phyloP scores from a whole-genome alignment of 37 sponge, comb jelly and placozoan genomes.

The Hormiphora californensis region DNA sequence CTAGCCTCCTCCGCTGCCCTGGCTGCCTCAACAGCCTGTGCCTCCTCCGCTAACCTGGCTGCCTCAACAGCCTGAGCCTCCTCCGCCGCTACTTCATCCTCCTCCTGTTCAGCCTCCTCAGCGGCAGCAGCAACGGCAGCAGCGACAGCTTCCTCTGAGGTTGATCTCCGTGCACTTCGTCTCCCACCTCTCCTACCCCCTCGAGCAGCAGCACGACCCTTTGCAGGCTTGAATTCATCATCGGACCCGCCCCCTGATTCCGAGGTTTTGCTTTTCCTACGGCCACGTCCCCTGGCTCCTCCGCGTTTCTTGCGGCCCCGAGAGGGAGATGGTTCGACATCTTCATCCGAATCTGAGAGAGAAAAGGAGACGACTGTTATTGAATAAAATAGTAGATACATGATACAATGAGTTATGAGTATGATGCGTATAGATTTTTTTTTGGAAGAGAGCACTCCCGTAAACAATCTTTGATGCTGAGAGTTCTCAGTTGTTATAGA shows the following conservation, averaged over 20 bases:
- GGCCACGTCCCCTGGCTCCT: background rate
- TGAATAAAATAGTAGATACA: too few species aligned
- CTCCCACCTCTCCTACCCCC: background rate
- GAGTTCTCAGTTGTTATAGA: too few species aligned
- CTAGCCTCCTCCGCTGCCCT: background rate
- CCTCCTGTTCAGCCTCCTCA: background rate
- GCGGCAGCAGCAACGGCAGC: background rate
- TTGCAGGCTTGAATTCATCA: background rate
- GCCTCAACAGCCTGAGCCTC: background rate
- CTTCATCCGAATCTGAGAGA: constrained; percentile 22
- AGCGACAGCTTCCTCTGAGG: background rate
- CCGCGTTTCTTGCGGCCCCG: background rate
- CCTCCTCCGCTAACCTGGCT: background rate
- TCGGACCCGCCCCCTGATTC: constrained; percentile 15
- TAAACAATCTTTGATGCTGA: too few species aligned
- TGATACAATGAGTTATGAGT: too few species aligned
- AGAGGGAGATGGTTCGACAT: background rate
- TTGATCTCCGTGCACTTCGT: background rate
- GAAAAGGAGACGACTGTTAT: too few species aligned
- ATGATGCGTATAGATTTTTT: too few species aligned
- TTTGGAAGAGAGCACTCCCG: too few species aligned
- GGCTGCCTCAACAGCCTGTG: background rate
- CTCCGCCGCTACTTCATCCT: background rate
- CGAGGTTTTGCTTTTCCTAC: background rate
- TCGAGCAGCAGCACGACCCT: background rate